Conservation (phyloP, 1,140 invertebrate species). For the Pygmarrhopalites habei region DNA sequence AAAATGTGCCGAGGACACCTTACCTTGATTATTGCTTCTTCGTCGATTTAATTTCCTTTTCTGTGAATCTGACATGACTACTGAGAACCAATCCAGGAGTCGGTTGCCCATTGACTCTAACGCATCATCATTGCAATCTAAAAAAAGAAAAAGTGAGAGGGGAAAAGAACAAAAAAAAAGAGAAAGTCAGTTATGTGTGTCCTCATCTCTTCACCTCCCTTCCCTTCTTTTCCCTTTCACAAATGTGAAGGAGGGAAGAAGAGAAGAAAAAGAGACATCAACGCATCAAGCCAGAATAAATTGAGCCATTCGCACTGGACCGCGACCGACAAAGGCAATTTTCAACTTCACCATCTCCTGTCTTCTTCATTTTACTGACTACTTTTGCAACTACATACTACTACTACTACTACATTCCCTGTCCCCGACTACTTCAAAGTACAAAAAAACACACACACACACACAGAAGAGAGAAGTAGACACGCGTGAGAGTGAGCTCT, state of each 20-base stretch:
- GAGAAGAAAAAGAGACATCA: not conserved
- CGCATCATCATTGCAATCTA: conserved; percentile 59
- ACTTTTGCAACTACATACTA: too few species aligned
- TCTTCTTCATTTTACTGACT: too few species aligned
- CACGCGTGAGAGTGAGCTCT: too few species aligned
- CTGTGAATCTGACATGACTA: conserved; percentile 69
- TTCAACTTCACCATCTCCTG: not conserved
- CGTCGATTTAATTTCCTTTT: conserved; percentile 43
- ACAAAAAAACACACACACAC: too few species aligned
- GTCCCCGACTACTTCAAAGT: too few species aligned
- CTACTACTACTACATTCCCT: too few species aligned
- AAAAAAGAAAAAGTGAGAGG: conserved; percentile 10
- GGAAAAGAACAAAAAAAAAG: not conserved
- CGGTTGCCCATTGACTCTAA: conserved; percentile 80
- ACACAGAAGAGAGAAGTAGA: too few species aligned
- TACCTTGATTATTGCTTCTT: conserved; percentile 49
- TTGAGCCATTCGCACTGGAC: not conserved
- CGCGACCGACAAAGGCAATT: not conserved
- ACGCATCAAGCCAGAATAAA: not conserved
- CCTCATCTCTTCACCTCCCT: too few species aligned
- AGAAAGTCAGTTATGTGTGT: not conserved
- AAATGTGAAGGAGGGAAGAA: too few species aligned
- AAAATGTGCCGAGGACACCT: conserved; percentile 11
- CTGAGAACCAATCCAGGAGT: conserved; percentile 87
- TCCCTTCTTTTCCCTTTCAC: too few species aligned